A percentile compares a stretch with the other conserved stretches of the same genome.
Conservation (phyloP, 1,140 invertebrate genomes). For the Aphelinus atriplicis region DNA sequence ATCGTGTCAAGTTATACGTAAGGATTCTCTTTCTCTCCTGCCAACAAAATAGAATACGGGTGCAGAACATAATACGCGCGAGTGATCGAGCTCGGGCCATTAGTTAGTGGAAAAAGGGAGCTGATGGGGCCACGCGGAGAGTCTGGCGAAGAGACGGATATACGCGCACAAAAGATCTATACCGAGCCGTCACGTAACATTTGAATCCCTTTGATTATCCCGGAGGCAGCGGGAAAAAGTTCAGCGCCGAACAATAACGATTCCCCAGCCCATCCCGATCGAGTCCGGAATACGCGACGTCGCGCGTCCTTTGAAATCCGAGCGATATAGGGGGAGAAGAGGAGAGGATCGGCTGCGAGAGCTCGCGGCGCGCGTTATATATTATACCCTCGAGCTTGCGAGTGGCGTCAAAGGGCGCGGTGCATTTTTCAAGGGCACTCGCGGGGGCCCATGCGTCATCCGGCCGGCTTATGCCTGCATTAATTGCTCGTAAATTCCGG, state of each 20-base stretch:
- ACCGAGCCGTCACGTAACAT: neutral
- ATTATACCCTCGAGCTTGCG: neutral
- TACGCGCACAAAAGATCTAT: neutral
- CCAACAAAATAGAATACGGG: no score
- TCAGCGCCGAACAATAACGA: neutral
- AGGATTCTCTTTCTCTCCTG: no score
- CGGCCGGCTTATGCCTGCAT: constrained; percentile 41
- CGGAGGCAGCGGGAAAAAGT: neutral
- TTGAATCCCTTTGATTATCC: constrained; percentile 4
- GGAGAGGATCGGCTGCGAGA: neutral
- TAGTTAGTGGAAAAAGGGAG: no score
- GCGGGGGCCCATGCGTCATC: constrained; percentile 33
- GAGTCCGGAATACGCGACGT: no score
- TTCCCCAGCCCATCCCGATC: no score
- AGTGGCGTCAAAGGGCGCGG: constrained; percentile 11
- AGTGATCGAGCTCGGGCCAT: no score
- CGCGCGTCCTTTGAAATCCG: constrained; percentile 2
- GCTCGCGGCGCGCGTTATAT: neutral
- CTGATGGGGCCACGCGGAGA: no score
- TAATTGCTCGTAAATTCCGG: constrained; percentile 59
- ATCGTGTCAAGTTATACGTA: no score
- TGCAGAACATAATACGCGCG: no score
- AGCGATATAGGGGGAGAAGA: neutral
- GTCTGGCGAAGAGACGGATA: no score
- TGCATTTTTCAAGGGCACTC: constrained; percentile 40